Base-by-base conservation (phyloP, 2,113 vertebrate genomes). In the Plecotus auritus region DNA sequence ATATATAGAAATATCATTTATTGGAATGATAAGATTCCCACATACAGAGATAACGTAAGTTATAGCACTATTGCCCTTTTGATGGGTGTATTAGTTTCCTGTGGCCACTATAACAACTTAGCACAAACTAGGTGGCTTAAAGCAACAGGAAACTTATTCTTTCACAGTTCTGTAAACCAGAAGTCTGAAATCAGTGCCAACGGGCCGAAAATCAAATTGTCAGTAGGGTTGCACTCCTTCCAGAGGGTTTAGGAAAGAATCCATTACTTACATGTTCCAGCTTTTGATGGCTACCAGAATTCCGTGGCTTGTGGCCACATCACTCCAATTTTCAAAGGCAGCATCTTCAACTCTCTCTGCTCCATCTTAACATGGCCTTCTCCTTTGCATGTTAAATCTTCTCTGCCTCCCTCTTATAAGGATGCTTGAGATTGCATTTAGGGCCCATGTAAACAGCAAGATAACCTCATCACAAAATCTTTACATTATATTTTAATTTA, bases 11-110 rank as follows among this genome's bases (percentile, higher is more conserved):
- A 64, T 18, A 37, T 9, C 18, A 66, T 56, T 90, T 81, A 92
- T 82, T 77, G 7, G 32, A 90, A 73, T 54, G 59, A 74, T 91
- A 92, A 81, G 87, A 56, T 85, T 93, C 23, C n/a, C 72, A 47
- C 23, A n/a, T 81, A 49, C 23, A 14, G 20, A 77, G 14, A 54
- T 74, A 91, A 67, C 5, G 12, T 88, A 85, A 92, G 70, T 84
- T 76, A 47, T 78, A 76, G 70, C 35, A 88, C 40, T 12, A 22
- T 95, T 94, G 8, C 16, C 42, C 23, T 88, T 78, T 90, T 88
- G 3, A 23, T 73, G 32, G 10, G 12, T 82, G 0, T 83, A 54
- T 90, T 85, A 51, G 0, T 64, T 92, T 66, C 9, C 51, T 12
- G 5, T 88, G 64, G 8, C 4, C n/a, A 85, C 32, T 73, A 6